Conservation (phyloP, 2,113 vertebrate species). For the Panthera leo region DNA sequence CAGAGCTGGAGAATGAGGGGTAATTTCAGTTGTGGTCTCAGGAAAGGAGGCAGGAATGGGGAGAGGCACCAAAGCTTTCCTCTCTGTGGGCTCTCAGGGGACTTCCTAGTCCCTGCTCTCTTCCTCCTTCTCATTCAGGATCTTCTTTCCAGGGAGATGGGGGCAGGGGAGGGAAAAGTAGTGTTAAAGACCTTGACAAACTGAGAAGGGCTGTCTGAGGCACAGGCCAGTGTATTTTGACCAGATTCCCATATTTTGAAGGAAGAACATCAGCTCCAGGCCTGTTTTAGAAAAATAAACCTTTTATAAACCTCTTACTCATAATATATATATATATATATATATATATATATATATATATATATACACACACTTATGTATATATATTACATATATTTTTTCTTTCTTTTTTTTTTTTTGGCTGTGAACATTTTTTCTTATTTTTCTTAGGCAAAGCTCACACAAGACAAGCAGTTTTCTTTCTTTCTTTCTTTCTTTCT, state of each 20-base stretch:
- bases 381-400: neutral
- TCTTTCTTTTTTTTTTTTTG: neutral
- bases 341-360: neutral
- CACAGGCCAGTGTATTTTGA: neutral
- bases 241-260: neutral
- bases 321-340: neutral
- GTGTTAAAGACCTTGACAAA: neutral
- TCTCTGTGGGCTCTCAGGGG: neutral
- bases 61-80: neutral
- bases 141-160: neutral
- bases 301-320: neutral
- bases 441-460: neutral
- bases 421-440: neutral
- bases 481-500: too few species aligned
- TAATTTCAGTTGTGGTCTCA: neutral
- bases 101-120: neutral
- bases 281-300: conserved; percentile 17
- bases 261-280: neutral
- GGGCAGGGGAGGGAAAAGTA: neutral
- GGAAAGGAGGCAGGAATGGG: neutral
- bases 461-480: neutral
- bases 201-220: neutral
- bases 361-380: neutral
- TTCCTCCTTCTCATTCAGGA: neutral
- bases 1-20: neutral